Base-by-base conservation (phyloP, 2,113 vertebrate genomes). In the Leptosomus discolor region DNA sequence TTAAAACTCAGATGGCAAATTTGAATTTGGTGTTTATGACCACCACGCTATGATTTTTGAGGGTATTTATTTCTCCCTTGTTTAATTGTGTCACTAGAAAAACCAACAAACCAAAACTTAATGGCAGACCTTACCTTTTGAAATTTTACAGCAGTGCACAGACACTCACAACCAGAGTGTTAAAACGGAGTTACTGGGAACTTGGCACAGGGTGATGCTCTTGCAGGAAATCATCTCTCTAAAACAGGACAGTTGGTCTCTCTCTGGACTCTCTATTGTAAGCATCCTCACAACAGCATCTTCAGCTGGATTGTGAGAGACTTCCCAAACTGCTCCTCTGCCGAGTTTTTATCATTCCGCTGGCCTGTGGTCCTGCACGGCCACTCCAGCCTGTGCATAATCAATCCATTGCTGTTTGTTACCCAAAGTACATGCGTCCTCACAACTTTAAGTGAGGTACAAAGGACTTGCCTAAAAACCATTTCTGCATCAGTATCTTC, bases 391-490 rank as follows among this genome's bases (percentile, higher is more conserved):
- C 79, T 23, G 18, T 58, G 45, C 50, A 34, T 17, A 14, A 43
- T 5, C 57, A 43, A 24, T 43, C 20, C 30, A 24, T 3, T 12
- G 54, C 32, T 58, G 30, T 37, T 64, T 34, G 39, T 32, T 54
- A 64, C 6, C 54, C n/a, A 34, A 58, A 53, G 11, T 4, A n/a
- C 30, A 14, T 0, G 8, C 29, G 73, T 23, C 12, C 26, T 70
- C 34, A 22, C 0, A 0, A n/a, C 30, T 51, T 8, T 0, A n/a
- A 21, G 41, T 17, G 24, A 30, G 50, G 24, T 34, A 45, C 11
- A 11, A 22, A 10, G 64, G 45, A 51, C 50, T 45, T 41, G 11
- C 13, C 22, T 3, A 3, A 2, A 54, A 64, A 69, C 48, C n/a
- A 14, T 32, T 84, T 39, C 54, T 58, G 65, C 39, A 57, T 22